phyloP scores from a whole-genome alignment of 2,888 invertebrate genomes.

The Lasius fuliginosus region DNA sequence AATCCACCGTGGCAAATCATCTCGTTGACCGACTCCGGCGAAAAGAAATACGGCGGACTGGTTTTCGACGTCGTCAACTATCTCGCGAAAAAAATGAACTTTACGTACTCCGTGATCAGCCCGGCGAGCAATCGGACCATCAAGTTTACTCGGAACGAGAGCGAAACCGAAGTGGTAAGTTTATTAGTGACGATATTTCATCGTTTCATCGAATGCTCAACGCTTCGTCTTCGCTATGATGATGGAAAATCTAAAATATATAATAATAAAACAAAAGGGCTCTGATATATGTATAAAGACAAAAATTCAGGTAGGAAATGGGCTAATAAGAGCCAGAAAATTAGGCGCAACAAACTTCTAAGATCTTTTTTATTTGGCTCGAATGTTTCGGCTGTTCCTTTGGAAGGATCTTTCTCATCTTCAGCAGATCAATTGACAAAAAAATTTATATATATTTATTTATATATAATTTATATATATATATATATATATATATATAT shows the following conservation, averaged over 20 bases:
- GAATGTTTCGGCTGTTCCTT: no score
- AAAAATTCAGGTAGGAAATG: no score
- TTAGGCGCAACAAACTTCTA: no score
- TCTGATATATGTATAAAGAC: no score
- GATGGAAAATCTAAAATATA: neutral
- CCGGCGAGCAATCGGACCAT: conserved; percentile 21
- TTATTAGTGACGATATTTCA: neutral
- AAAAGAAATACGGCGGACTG: conserved; percentile 90
- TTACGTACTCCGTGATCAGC: conserved; percentile 89
- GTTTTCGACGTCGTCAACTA: conserved; percentile 93
- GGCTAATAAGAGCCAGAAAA: no score
- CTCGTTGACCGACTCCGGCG: conserved; percentile 88
- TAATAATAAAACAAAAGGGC: no score
- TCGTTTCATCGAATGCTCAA: neutral
- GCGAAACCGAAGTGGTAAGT: conserved; percentile 8
- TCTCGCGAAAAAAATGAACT: conserved; percentile 92
- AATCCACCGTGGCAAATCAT: conserved; percentile 96
- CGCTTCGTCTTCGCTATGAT: neutral
- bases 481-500: no score
- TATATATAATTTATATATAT: no score
- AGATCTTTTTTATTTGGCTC: no score
- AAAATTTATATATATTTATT: no score
- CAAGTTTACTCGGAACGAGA: conserved; percentile 23
- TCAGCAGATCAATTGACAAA: no score
- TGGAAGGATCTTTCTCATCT: no score